phyloP scores from a whole-genome alignment of 1,140 invertebrate genomes.

The Teleopsis dalmanni region DNA sequence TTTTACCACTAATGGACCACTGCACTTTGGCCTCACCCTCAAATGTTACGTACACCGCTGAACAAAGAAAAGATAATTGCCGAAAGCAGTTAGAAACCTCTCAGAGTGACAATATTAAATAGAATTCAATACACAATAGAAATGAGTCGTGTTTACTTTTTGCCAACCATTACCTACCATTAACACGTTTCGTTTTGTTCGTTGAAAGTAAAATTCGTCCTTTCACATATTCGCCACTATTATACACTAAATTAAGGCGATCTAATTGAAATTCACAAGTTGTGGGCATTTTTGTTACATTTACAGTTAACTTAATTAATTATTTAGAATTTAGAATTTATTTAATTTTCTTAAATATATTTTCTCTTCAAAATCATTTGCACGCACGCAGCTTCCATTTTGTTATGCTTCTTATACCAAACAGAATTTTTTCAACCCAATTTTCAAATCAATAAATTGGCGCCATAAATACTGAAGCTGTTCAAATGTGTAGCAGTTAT shows the following conservation, averaged over 20 bases:
- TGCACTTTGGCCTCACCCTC: conserved; percentile 41
- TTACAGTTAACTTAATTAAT: too few relatives aligned
- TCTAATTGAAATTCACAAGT: conserved; percentile 39
- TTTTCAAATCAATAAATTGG: conserved; percentile 38
- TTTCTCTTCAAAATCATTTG: background rate
- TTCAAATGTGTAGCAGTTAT: background rate
- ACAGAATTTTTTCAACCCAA: background rate
- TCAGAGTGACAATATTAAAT: background rate
- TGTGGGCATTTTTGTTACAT: conserved; percentile 31
- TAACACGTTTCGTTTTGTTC: conserved; percentile 38
- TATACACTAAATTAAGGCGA: conserved; percentile 36
- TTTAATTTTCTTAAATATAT: background rate
- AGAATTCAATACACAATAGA: background rate
- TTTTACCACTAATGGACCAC: conserved; percentile 41
- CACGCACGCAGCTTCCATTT: background rate
- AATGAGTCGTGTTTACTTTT: too few relatives aligned
- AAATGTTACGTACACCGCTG: conserved; percentile 37
- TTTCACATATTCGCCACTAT: conserved; percentile 38
- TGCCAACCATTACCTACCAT: conserved; percentile 28
- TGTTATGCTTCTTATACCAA: background rate
- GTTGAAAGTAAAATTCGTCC: conserved; percentile 35
- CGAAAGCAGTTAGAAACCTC: background rate
- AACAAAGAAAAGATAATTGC: too few relatives aligned
- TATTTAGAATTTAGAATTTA: too few relatives aligned
- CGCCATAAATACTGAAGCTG: too few relatives aligned